Evolutionary conservation across 2,888 invertebrate genomes (phyloP).

Genomic region (Cataglyphis livida): DNA sequence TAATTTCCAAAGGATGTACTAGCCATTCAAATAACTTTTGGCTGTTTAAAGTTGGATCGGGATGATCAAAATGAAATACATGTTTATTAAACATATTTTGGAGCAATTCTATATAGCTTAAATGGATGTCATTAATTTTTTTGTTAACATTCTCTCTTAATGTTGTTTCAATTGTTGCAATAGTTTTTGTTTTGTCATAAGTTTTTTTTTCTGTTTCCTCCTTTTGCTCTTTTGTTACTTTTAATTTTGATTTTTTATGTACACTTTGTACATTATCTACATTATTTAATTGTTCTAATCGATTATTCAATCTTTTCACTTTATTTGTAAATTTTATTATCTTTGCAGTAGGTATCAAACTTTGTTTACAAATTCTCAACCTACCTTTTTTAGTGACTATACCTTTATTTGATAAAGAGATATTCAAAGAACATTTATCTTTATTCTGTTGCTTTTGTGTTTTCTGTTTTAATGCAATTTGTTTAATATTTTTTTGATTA

Average conservation of each 20-base stretch:
- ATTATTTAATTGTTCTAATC: not conserved
- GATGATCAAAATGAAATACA: not conserved
- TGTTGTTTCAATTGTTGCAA: not conserved
- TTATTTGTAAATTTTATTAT: not conserved
- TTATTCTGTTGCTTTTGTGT: not conserved
- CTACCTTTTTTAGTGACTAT: not conserved
- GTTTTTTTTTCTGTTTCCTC: not conserved
- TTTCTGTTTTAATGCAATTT: conserved; percentile 13
- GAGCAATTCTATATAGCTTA: not conserved
- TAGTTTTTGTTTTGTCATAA: not conserved
- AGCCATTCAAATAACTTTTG: conserved; percentile 53
- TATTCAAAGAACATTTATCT: not conserved
- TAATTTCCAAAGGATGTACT: conserved; percentile 55
- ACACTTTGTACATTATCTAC: not conserved
- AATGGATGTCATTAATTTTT: not conserved
- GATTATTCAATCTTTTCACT: not conserved
- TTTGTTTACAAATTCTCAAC: not conserved
- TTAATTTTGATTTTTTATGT: conserved; percentile 6
- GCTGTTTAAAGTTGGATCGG: not conserved
- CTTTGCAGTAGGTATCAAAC: not conserved
- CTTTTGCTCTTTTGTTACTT: not conserved
- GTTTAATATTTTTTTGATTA: conserved; percentile 48
- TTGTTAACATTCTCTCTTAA: not conserved
- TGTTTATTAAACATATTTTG: not conserved
- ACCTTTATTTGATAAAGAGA: not conserved